phyloP scores from a whole-genome alignment of 2,797 vertebrate species.

The Neopelma chrysocephalum region DNA sequence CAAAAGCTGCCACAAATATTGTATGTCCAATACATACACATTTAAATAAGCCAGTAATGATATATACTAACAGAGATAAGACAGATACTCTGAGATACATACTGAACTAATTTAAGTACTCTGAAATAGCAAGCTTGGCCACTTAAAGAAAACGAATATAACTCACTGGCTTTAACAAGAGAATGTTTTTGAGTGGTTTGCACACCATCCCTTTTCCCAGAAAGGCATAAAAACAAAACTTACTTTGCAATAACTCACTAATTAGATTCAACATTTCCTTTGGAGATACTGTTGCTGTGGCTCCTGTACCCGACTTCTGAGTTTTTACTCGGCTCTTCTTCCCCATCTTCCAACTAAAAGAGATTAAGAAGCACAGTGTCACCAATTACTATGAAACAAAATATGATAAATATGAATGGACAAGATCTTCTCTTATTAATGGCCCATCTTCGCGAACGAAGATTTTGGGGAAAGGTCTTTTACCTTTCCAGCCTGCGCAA shows the following conservation, averaged over 20 bases:
- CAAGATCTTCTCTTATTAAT: not conserved
- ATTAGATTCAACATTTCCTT: slow-evolving; percentile 96
- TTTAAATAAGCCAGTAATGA: not conserved
- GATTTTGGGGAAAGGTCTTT: too few species aligned
- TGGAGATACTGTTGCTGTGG: slow-evolving; percentile 84
- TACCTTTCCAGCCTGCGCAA: too few species aligned
- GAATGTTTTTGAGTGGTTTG: not conserved
- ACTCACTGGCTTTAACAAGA: not conserved
- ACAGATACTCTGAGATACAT: too few species aligned
- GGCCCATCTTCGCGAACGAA: too few species aligned
- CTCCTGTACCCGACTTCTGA: slow-evolving; percentile 92
- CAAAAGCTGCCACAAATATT: not conserved
- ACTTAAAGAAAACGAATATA: not conserved
- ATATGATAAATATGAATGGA: not conserved
- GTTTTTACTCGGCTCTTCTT: slow-evolving; percentile 99
- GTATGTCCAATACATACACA: not conserved
- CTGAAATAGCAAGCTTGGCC: not conserved
- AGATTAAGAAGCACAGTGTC: slow-evolving; percentile 11
- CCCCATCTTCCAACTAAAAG: slow-evolving; percentile 86
- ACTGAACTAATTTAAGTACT: not conserved
- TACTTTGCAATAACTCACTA: slow-evolving; percentile 93
- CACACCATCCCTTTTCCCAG: slow-evolving; percentile 72
- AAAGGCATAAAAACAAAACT: slow-evolving; percentile 46
- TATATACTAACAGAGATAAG: not conserved
- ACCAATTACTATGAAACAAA: slow-evolving; percentile 12